Evolutionary conservation across 2,113 vertebrate genomes (phyloP), one percentile per base, ranked within the genome.

Genomic region (Urocolius indicus): DNA sequence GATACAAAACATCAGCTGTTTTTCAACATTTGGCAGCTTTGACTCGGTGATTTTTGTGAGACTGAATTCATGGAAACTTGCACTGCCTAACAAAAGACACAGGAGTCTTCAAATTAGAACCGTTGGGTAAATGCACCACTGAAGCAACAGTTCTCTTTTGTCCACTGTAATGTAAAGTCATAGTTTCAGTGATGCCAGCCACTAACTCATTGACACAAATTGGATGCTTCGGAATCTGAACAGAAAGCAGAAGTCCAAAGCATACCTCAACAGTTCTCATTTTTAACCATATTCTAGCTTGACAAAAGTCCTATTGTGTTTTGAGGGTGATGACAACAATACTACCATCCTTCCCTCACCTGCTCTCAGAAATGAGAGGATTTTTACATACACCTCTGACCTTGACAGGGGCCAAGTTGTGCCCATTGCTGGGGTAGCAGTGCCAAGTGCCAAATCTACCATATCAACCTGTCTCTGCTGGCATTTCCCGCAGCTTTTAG

Each of bases 1-100:
- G 68, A 62, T 84, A 57, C 13, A 87, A 87, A 95, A 74, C 80
- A 81, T 93, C 65, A 90, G 76, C 85, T 95, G 52, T 90, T 92
- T 76, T 77, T 89, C 51, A 84, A 57, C 7, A 24, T 91, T 90
- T 92, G 91, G 69, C 89, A 75, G 49, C 45, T 75, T 95, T 3
- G 13, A 34, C 61, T 78, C 6, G 15, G 82, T 71, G 85, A 23
- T 65, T 93, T 93, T 83, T 92, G 46, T 77, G 59, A 67, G 22
- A 48, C 45, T 73, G 45, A 63, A 84, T 91, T 90, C 89, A 65
- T 95, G 80, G 45, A 68, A 74, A n/a, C 73, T 58, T 69, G 20
- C 10, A 5, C 18, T 63, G 68, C 67, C 59, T 80, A 55, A 38
- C 32, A 84, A 86, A 90, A 67, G n/a, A 38, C 2, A 2, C 27